These are phyloP conservation scores for Stomatorhinus walkeri DNA, from an alignment of 2,797 vertebrate species.

Conservation along the genomic window DNA sequence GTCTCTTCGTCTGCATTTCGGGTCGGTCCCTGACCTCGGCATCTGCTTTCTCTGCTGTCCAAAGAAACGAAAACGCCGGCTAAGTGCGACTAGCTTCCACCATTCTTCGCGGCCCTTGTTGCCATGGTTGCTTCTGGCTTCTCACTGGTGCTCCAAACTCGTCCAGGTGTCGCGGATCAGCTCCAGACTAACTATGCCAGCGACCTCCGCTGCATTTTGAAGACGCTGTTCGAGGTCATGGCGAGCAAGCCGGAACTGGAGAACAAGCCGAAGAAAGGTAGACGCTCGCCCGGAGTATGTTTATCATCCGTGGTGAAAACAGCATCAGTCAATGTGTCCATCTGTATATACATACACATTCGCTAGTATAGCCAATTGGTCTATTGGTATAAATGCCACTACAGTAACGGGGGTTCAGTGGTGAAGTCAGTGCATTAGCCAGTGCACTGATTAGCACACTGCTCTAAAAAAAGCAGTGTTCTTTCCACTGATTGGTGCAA, in stretches of 20 bases:
- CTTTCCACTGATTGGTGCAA: not conserved
- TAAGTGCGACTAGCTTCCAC: not conserved
- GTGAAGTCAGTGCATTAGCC: not conserved
- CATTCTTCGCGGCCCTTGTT: not conserved
- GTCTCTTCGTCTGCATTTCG: slow-evolving; percentile 97
- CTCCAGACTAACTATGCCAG: slow-evolving; percentile 97
- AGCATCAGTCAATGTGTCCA: not conserved
- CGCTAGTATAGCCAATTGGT: not conserved
- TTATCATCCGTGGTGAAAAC: not conserved
- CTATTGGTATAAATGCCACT: not conserved
- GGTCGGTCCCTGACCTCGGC: slow-evolving; percentile 52
- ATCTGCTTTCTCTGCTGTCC: not conserved
- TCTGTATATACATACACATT: not conserved
- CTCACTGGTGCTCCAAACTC: slow-evolving; percentile 2
- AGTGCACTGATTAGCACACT: not conserved
- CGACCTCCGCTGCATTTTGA: slow-evolving; percentile 89
- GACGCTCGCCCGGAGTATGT: not conserved
- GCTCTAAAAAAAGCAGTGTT: not conserved
- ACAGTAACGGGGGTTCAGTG: not conserved
- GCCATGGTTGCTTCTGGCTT: not conserved
- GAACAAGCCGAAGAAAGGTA: slow-evolving; percentile 82
- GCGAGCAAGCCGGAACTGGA: slow-evolving; percentile 86
- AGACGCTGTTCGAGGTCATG: slow-evolving; percentile 96
- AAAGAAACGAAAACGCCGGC: not conserved
- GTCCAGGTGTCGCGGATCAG: slow-evolving; percentile 88